A percentile compares a stretch with the other conserved stretches of the same genome.
These are phyloP conservation scores for Triplophysa yarkandensis DNA, from an alignment of 2,797 vertebrate genomes.

Conservation along the genomic window DNA sequence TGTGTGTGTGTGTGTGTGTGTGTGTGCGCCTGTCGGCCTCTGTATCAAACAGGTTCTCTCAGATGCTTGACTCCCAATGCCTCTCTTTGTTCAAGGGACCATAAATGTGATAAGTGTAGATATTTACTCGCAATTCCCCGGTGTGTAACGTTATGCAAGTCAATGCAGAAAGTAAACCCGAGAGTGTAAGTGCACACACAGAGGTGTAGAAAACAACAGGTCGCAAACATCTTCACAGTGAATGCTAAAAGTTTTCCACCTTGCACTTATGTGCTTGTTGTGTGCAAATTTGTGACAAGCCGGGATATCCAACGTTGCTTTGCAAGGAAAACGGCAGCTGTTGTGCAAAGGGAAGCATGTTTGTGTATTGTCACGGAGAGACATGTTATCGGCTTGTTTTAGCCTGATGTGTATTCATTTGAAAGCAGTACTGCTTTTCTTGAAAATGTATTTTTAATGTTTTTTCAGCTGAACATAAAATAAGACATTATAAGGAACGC, in stretches of 20 bases:
- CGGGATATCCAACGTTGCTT: conserved; percentile 29
- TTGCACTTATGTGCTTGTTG: conserved; percentile 12
- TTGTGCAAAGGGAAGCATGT: conserved; percentile 6
- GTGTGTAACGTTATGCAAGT: conserved; percentile 19
- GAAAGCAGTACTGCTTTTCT: conserved; percentile 9
- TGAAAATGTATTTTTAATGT: too few relatives aligned
- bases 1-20: too few relatives aligned
- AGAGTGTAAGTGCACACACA: conserved; percentile 23
- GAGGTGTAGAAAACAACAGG: conserved; percentile 31
- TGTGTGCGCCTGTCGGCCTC: too few relatives aligned
- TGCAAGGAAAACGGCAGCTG: conserved; percentile 16
- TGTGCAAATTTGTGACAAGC: conserved; percentile 29
- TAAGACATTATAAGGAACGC: too few relatives aligned
- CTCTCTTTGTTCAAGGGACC: conserved; percentile 16
- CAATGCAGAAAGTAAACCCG: conserved; percentile 36
- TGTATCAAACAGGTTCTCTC: conserved; percentile 23
- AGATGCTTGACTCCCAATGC: conserved; percentile 8
- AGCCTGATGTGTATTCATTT: not conserved
- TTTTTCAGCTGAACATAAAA: too few relatives aligned
- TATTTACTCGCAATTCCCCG: conserved; percentile 45
- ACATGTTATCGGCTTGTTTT: conserved; percentile 14
- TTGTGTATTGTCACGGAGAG: not conserved
- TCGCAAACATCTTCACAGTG: conserved; percentile 26
- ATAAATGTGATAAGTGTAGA: conserved; percentile 39
- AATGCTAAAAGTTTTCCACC: conserved; percentile 17